Percentiles rank a stretch among this genome's conserved stretches.
phyloP scores from a whole-genome alignment of 2,797 vertebrate genomes.

The Clarias fuscus region DNA sequence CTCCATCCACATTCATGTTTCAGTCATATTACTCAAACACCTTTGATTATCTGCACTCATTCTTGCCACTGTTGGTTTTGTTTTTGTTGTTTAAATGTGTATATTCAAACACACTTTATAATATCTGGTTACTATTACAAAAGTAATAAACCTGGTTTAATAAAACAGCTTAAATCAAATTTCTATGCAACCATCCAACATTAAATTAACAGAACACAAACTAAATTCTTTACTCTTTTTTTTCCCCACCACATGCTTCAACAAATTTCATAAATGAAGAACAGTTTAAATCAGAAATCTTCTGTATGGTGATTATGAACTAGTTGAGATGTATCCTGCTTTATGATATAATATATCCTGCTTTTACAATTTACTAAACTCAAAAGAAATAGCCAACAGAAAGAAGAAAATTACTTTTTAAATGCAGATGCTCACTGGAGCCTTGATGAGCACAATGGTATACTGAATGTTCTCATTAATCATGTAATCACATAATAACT shows the following conservation, averaged over 20 bases:
- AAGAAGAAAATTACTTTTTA: neutral
- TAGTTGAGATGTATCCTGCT: neutral
- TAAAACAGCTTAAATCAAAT: neutral
- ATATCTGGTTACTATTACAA: neutral
- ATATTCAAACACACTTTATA: neutral
- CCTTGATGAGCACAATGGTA: constrained; percentile 9
- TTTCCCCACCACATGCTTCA: neutral
- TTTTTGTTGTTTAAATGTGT: neutral
- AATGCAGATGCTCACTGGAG: neutral
- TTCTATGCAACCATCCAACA: no score
- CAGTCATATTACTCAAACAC: neutral
- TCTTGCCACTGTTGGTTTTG: constrained; percentile 60
- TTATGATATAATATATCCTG: neutral
- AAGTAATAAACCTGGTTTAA: neutral
- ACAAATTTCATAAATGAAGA: neutral
- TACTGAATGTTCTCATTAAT: neutral
- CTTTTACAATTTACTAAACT: constrained; percentile 20
- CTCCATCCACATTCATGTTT: constrained; percentile 8
- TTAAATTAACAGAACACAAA: neutral
- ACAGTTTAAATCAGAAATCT: neutral
- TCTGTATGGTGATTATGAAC: constrained; percentile 18
- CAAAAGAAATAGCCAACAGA: neutral
- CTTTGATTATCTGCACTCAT: constrained; percentile 43
- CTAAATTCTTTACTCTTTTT: neutral
- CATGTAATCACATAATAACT: neutral